Percentiles rank a stretch among this genome's conserved stretches.
Conservation (phyloP, 2,113 vertebrate species). For the Phoenicopterus ruber region DNA sequence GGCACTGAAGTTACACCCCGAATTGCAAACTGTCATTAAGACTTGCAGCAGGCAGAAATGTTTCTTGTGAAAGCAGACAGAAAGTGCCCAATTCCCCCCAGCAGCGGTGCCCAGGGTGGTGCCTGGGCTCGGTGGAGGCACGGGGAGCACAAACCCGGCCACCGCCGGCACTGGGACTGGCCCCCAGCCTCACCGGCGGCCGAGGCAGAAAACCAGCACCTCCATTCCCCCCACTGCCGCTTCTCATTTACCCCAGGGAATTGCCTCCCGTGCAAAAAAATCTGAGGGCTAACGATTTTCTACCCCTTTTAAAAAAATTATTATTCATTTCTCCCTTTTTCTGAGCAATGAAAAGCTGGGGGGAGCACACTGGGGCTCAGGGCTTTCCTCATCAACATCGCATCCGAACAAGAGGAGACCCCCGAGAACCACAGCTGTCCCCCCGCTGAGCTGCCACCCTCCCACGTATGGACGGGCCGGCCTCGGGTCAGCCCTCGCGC, state of each 20-base stretch:
- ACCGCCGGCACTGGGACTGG: too few relatives aligned
- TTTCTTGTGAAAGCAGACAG: neutral
- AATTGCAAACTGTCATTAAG: neutral
- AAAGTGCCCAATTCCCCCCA: neutral
- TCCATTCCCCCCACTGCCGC: accelerated
- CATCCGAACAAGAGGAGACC: neutral
- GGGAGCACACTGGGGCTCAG: too few relatives aligned
- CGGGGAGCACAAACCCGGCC: neutral
- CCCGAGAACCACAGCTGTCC: neutral
- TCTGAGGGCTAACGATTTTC: neutral
- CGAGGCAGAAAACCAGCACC: neutral
- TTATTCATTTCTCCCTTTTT: neutral
- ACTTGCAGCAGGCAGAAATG: neutral
- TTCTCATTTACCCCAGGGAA: neutral
- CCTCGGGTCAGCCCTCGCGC: accelerated
- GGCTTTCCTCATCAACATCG: neutral
- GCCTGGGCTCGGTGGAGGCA: neutral
- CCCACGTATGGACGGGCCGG: accelerated
- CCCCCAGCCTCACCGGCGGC: accelerated
- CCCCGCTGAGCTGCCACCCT: neutral
- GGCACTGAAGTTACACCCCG: accelerated
- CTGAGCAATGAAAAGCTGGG: neutral
- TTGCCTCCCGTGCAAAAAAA: neutral
- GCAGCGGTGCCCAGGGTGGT: neutral
- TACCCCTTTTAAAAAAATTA: neutral